Percentiles rank a stretch among this genome's conserved stretches.
Conservation (phyloP, 2,888 invertebrate species). For the Alcis repandata region DNA sequence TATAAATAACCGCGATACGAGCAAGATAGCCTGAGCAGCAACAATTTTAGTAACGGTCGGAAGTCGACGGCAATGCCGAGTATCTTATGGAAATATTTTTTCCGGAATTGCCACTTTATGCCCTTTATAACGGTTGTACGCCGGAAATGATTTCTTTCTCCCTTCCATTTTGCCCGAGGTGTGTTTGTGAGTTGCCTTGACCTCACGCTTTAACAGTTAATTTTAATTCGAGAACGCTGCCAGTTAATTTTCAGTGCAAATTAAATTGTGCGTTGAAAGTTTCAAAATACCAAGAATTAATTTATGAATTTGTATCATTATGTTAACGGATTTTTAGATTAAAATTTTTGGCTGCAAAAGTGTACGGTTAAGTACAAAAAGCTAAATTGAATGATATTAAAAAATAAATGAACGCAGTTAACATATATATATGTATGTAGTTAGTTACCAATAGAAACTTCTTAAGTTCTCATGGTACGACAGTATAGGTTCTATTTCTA, state of each 20-base stretch:
- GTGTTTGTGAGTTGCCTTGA: constrained; percentile 27
- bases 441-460: too few relatives aligned
- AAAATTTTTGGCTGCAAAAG: too few relatives aligned
- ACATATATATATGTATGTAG: too few relatives aligned
- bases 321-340: not conserved
- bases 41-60: constrained; percentile 14
- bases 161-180: constrained; percentile 15
- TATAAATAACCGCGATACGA: constrained; percentile 20
- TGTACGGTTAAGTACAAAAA: too few relatives aligned
- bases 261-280: constrained; percentile 9
- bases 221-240: constrained; percentile 17
- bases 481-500: too few relatives aligned
- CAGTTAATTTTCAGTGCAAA: constrained; percentile 21
- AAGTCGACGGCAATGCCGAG: constrained; percentile 10
- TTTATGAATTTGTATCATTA: not conserved
- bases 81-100: constrained; percentile 20
- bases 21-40: constrained; percentile 1
- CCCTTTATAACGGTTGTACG: constrained; percentile 10
- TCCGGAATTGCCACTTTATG: constrained; percentile 20
- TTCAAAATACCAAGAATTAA: not conserved
- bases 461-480: too few relatives aligned
- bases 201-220: constrained; percentile 25
- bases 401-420: too few relatives aligned
- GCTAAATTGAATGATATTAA: too few relatives aligned
- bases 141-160: constrained; percentile 30